Evolutionary conservation across 2,113 vertebrate species (phyloP).

Genomic region (Solea senegalensis): DNA sequence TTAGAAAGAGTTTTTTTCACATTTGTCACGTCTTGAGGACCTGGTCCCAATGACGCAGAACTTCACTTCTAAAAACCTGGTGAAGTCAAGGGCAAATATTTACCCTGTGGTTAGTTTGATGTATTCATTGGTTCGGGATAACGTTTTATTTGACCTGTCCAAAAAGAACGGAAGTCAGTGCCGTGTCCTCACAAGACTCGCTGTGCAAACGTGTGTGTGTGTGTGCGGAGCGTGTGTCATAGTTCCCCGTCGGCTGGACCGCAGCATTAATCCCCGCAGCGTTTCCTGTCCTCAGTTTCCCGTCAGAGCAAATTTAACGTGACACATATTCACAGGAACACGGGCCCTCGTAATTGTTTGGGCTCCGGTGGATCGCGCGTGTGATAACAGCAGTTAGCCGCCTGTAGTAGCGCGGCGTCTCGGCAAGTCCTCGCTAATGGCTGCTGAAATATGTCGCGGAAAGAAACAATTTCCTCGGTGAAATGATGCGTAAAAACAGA

Average conservation of each 20-base stretch:
- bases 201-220: constrained; percentile 32
- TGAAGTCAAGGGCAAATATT: too few species aligned
- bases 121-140: too few species aligned
- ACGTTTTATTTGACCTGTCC: constrained; percentile 9
- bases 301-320: constrained; percentile 74
- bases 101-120: too few species aligned
- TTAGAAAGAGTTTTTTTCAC: too few species aligned
- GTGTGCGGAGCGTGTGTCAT: constrained; percentile 61
- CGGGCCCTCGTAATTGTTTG: constrained; percentile 71
- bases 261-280: constrained; percentile 74
- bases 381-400: constrained; percentile 60
- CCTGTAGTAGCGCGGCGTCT: constrained; percentile 1
- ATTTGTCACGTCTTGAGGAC: too few species aligned
- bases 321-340: constrained; percentile 78
- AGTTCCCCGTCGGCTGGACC: constrained; percentile 68
- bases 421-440: constrained; percentile 66
- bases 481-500: constrained; percentile 71
- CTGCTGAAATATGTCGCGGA: constrained; percentile 58
- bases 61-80: too few species aligned
- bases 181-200: too few species aligned
- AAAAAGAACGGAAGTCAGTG: not conserved
- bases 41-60: too few species aligned
- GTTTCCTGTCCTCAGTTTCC: constrained; percentile 66
- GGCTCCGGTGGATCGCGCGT: constrained; percentile 62
- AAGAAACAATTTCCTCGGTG: constrained; percentile 71